A percentile compares a stretch with the other conserved stretches of the same genome.
These are phyloP conservation scores for Scomberomorus guttatus DNA, from an alignment of 2,797 vertebrate species.

Conservation along the genomic window DNA sequence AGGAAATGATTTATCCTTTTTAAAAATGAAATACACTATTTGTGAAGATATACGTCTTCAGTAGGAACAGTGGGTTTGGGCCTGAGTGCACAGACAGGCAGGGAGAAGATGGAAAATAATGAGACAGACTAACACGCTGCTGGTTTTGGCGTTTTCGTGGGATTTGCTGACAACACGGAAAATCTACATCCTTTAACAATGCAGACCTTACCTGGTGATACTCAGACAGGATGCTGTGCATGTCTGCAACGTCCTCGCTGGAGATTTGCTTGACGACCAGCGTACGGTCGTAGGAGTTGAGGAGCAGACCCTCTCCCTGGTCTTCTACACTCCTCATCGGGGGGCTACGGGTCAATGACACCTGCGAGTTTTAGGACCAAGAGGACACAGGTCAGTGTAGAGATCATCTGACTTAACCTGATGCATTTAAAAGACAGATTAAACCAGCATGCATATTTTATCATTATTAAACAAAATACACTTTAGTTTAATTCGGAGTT, in stretches of 20 bases:
- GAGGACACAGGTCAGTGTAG: neutral
- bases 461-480: too few relatives aligned
- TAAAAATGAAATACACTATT: too few relatives aligned
- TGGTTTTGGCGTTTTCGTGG: neutral
- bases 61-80: too few relatives aligned
- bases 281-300: slow-evolving; percentile 92
- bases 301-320: slow-evolving; percentile 89
- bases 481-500: too few relatives aligned
- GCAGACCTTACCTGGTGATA: slow-evolving; percentile 92
- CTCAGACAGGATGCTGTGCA: slow-evolving; percentile 94
- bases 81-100: neutral
- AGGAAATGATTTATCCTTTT: too few relatives aligned
- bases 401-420: neutral
- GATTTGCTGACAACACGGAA: neutral
- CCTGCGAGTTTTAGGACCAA: slow-evolving; percentile 74
- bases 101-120: too few relatives aligned
- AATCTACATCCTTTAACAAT: neutral
- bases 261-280: slow-evolving; percentile 95
- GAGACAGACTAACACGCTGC: neutral
- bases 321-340: slow-evolving; percentile 86
- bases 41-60: too few relatives aligned
- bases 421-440: neutral
- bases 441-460: too few relatives aligned
- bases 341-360: slow-evolving; percentile 92
- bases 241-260: slow-evolving; percentile 95